Evolutionary conservation across 2,113 vertebrate species (phyloP).

Genomic region (Danionella cerebrum): DNA sequence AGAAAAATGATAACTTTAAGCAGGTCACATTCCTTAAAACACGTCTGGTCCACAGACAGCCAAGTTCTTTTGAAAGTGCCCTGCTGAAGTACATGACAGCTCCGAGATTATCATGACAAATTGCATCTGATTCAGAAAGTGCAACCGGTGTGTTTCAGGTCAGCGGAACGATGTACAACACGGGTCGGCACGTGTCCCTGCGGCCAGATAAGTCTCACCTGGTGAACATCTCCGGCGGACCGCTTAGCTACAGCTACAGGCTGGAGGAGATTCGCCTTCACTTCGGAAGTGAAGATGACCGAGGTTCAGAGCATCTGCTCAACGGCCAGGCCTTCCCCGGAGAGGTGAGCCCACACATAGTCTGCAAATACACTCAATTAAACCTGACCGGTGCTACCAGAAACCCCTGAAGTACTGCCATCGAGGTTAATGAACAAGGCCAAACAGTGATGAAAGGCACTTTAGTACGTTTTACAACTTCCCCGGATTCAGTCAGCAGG

Average conservation of each 20-base stretch:
- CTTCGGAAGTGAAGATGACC: constrained; percentile 86
- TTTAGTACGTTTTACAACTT: neutral
- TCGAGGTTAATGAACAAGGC: neutral
- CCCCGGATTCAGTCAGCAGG: too few relatives aligned
- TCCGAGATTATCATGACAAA: neutral
- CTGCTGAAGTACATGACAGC: too few relatives aligned
- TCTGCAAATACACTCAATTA: constrained; percentile 4
- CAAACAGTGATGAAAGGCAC: neutral
- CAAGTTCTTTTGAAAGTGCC: too few relatives aligned
- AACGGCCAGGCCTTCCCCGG: constrained; percentile 92
- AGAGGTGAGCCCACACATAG: constrained; percentile 69
- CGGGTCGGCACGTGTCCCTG: constrained; percentile 86
- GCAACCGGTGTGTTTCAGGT: constrained; percentile 60
- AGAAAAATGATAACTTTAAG: too few relatives aligned
- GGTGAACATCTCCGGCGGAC: constrained; percentile 90
- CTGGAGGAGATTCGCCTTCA: constrained; percentile 87
- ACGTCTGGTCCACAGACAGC: too few relatives aligned
- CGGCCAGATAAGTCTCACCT: constrained; percentile 86
- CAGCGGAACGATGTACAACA: constrained; percentile 93
- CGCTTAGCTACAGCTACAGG: constrained; percentile 87
- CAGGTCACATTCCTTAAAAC: too few relatives aligned
- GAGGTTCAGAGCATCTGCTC: constrained; percentile 88
- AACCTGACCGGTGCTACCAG: neutral
- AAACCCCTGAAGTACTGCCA: neutral
- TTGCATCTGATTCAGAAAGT: neutral